Evolutionary conservation across 2,797 vertebrate genomes (phyloP), one percentile per base, ranked within the genome.

Genomic region (Fringilla coelebs): DNA sequence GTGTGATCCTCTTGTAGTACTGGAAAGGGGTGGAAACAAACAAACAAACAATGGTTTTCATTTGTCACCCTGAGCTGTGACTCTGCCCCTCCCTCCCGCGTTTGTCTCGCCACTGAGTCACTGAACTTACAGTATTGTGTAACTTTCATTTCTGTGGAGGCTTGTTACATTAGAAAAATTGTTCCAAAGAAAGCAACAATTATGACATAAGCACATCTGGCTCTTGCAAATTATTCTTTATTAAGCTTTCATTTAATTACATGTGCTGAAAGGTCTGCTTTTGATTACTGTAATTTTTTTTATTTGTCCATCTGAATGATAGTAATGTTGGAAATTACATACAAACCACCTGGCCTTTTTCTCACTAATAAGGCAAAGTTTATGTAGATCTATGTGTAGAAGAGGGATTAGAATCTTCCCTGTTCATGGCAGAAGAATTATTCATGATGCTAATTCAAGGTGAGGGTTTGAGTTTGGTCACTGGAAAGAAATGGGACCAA

Each of bases 121-220:
- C 96, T 94, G 96, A 96, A 96, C 95, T 96, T 97, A 74, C 91
- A 97, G 95, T 88, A 98, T 98, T 98, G 96, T 98, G 97, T 98
- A 98, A 98, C 97, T 98, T 98, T 97, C 97, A 97, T 98, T 98
- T 98, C 98, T 97, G 98, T 97, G 96, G 97, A 97, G 97, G 95
- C 97, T 98, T 97, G 96, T 98, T 97, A 97, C 97, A 97, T 97
- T 97, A 98, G 97, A 97, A 98, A 98, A 98, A 97, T 95, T 96
- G 96, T 94, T 98, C 98, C 98, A 99, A 98, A 97, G 97, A 98
- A 98, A 99, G 98, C 98, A 99, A 98, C 95, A 96, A 97, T 98
- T 98, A 98, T 98, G 98, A 98, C 98, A 98, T 98, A 98, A 98
- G 97, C 97, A 98, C 97, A 98, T 98, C 98, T 98, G 98, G 97